A percentile compares a stretch with the other conserved stretches of the same genome.
phyloP scores from a whole-genome alignment of 1,140 invertebrate species.

The Heliconius hewitsoni region DNA sequence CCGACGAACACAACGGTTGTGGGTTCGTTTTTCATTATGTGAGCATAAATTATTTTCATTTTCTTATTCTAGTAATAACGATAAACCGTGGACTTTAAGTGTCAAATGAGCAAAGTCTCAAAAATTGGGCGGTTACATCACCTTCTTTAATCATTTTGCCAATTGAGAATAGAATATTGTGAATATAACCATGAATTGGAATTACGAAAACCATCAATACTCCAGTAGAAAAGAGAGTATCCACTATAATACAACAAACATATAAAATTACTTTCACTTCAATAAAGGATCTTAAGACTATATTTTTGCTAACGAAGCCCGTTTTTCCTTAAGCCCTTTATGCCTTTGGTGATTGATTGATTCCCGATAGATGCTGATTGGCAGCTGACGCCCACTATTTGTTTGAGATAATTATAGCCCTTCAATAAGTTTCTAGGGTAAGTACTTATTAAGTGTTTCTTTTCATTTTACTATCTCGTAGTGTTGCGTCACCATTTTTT shows the following conservation, averaged over 20 bases:
- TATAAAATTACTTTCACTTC: not conserved
- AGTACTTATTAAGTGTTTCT: not conserved
- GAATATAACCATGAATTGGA: not conserved
- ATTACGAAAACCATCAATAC: not conserved
- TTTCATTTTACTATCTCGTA: not conserved
- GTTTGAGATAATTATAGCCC: slow-evolving; percentile 12
- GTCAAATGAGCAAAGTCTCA: no score
- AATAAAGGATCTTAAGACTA: slow-evolving; percentile 1
- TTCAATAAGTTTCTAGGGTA: not conserved
- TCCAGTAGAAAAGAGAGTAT: not conserved
- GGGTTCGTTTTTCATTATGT: not conserved
- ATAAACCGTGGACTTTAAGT: no score
- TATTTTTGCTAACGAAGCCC: slow-evolving; percentile 3
- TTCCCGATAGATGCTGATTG: slow-evolving; percentile 13
- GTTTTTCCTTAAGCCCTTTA: slow-evolving; percentile 8
- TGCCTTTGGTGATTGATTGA: slow-evolving; percentile 11
- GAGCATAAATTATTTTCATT: not conserved
- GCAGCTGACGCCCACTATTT: slow-evolving; percentile 10
- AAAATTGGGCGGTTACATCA: no score
- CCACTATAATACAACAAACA: not conserved
- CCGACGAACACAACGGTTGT: not conserved
- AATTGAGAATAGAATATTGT: not conserved
- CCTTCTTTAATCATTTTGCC: no score
- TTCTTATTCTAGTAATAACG: not conserved
- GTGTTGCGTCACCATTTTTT: not conserved